Evolutionary conservation across 2,113 vertebrate species (phyloP).

Genomic region (Festucalex cinctus): DNA sequence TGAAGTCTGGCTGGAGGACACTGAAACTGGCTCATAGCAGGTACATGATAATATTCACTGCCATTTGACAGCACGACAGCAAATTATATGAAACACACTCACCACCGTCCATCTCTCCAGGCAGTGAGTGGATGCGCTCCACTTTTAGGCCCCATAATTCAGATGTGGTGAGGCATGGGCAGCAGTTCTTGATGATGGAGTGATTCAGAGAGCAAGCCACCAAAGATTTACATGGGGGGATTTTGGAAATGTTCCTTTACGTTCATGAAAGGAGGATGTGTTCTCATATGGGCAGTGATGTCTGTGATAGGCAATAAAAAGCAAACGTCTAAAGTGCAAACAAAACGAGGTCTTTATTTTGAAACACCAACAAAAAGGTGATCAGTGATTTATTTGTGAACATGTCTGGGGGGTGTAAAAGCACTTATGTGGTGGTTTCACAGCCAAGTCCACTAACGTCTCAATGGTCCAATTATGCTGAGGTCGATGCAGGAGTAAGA

Average conservation of each 20-base stretch:
- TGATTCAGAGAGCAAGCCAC: neutral
- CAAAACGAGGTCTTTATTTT: neutral
- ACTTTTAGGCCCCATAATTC: neutral
- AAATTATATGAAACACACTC: constrained; percentile 12
- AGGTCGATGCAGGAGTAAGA: neutral
- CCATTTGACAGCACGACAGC: constrained; percentile 38
- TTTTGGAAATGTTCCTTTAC: constrained; percentile 8
- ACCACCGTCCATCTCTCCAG: neutral
- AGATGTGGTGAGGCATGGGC: neutral
- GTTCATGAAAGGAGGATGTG: constrained; percentile 13
- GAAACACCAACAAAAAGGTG: neutral
- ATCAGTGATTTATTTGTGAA: neutral
- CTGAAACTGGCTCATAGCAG: constrained; percentile 30
- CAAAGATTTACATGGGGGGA: neutral
- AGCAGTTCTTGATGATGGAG: neutral
- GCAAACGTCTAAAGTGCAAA: neutral
- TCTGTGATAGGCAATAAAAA: neutral
- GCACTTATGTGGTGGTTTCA: neutral
- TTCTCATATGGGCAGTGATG: neutral
- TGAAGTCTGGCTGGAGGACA: constrained; percentile 21
- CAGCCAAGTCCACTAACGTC: neutral
- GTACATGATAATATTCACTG: constrained; percentile 51
- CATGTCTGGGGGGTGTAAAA: neutral
- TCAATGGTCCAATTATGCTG: neutral
- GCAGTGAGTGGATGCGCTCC: neutral